Conservation (phyloP, 2,797 vertebrate species). For the Falco columbarius region DNA sequence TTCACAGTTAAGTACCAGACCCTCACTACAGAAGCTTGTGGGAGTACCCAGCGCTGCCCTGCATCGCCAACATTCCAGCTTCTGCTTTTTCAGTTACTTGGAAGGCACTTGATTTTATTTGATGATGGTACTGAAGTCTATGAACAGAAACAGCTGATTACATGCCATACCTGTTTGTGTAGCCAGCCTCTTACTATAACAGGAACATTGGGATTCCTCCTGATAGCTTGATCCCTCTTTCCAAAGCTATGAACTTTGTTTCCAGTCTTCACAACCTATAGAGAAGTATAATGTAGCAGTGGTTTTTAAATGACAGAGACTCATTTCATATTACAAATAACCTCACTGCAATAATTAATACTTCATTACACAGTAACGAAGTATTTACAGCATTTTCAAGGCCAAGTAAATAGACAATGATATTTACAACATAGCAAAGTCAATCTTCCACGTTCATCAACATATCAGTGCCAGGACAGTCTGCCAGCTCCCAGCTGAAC, state of each 20-base stretch:
- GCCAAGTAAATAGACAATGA: not conserved
- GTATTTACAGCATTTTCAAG: conserved; percentile 1
- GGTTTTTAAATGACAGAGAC: not conserved
- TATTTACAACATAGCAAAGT: conserved; percentile 20
- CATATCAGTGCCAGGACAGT: not conserved
- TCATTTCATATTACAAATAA: not conserved
- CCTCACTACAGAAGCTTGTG: not conserved
- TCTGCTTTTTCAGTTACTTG: not conserved
- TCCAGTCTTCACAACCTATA: conserved; percentile 82
- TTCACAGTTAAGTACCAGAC: not conserved
- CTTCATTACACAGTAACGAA: not conserved
- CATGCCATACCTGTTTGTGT: conserved; percentile 90
- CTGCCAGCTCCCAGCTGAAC: not conserved
- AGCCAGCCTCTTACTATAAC: conserved; percentile 98
- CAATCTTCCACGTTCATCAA: not conserved
- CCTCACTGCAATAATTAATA: not conserved
- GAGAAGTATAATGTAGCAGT: not conserved
- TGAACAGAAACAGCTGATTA: not conserved
- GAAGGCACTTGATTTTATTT: not conserved
- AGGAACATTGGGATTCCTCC: conserved; percentile 93
- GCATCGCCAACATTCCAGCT: fast-evolving
- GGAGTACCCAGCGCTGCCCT: not conserved
- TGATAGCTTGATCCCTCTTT: conserved; percentile 95
- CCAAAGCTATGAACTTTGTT: conserved; percentile 95
- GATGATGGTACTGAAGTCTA: not conserved